These are phyloP conservation scores for Siniperca obscura DNA, from an alignment of 2,797 vertebrate genomes.

Conservation along the genomic window DNA sequence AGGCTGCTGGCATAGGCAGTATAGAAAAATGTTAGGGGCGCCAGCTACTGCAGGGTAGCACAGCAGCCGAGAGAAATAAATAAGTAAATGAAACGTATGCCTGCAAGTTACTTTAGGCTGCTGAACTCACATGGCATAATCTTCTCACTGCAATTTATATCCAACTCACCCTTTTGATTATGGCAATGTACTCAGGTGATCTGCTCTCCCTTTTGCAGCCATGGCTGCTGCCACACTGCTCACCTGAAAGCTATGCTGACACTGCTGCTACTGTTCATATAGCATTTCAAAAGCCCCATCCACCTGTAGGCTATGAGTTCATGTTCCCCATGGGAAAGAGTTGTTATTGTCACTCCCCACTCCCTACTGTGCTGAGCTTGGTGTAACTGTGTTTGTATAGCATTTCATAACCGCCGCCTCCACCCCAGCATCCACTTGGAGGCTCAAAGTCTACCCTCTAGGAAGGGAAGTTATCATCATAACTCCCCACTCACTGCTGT, in stretches of 20 bases:
- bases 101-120: constrained; percentile 4
- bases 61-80: neutral
- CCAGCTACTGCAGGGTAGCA: neutral
- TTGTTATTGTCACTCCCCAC: neutral
- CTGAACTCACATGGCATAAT: constrained; percentile 8
- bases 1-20: neutral
- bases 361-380: neutral
- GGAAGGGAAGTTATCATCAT: neutral
- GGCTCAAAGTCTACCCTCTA: neutral
- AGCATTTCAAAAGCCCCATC: constrained; percentile 7
- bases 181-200: neutral
- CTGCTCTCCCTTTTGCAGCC: neutral
- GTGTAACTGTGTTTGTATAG: neutral
- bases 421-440: neutral
- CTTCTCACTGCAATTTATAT: constrained; percentile 6
- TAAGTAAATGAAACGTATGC: neutral
- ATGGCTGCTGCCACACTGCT: neutral
- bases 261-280: neutral
- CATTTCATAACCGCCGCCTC: neutral
- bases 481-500: neutral
- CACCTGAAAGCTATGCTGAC: neutral
- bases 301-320: neutral
- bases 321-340: neutral
- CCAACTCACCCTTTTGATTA: constrained; percentile 1
- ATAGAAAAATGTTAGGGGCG: neutral